Evolutionary conservation across 1,140 invertebrate genomes (phyloP), one percentile per base, ranked within the genome.

Genomic region (Pogonognathellus flavescens): DNA sequence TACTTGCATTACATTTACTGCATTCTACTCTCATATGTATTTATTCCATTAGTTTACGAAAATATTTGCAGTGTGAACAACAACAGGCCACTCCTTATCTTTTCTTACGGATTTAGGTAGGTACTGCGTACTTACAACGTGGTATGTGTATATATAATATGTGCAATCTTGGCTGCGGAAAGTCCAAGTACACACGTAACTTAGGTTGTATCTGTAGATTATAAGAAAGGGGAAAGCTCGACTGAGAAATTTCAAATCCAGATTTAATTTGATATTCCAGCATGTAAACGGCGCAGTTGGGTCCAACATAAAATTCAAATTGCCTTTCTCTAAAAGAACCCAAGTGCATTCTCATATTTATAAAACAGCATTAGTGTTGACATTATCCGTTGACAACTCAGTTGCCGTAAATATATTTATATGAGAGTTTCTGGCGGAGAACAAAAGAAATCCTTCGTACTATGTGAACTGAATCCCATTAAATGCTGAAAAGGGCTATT

Each of bases 251-350:
- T 76, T n/a, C 5, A n/a, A 76, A 31, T 50, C 70, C 25, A 76
- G 70, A 76, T 76, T 76, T 76, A 76, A 76, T 76, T 76, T 76
- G 70, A 76, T 76, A 76, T 76, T 76, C 70, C 14, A 14, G 16
- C 49, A 41, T 49, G 31, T 76, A 18, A 25, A 76, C 25, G n/a
- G 41, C 70, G 49, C 70, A 76, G 70, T 76, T 76, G 70, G 70
- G 41, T 76, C 70, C 41, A 76, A 10, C 70, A 76, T 76, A 76
- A 76, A 76, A 76, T 76, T 76, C 70, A 41, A 41, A 10, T 76
- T 76, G 41, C 70, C 70, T 76, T 76, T 31, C 70, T 50, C 31
- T n/a, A 76, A 76, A 50, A 76, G 70, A 76, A 50, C 70, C n/a
- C 41, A 76, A 76, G 31, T 76, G 70, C 70, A 49, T 76, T 76